Base-by-base conservation (phyloP, 2,888 invertebrate genomes). In the Ernsta delagoae region DNA sequence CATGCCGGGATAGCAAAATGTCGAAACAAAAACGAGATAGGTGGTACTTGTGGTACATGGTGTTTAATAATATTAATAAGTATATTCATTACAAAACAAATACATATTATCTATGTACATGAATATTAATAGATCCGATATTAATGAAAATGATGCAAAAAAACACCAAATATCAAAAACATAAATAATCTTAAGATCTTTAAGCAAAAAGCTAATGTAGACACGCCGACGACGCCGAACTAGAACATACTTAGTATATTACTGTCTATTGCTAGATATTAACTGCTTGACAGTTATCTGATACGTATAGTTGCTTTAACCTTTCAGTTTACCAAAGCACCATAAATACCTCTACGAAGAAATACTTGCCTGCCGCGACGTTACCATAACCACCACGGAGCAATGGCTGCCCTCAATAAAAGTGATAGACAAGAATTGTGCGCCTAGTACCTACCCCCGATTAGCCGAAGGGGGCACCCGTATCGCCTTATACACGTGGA, bases 401-500 rank as follows among this genome's bases (percentile, higher is more conserved):
- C 48, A 31, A 39, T 64, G 54, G 54, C 54, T 5, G 71, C 60
- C 70, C 74, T 54, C 70, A 70, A 70, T 75, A 70, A 65, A 72
- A 59, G 60, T 68, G 69, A 70, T 69, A 71, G 73, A 74, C 72
- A 71, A 70, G 70, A 71, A 62, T 68, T 71, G 57, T 48, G 70
- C 16, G 56, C 54, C 56, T 48, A 64, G 65, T 71, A 72, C 36
- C 36, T 39, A 39, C 5, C 5, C 3, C 36, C 36, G 36, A 36
- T 36, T 36, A 3, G 36, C 5, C 36, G 36, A 36, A 36, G 36
- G 36, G 36, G 36, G 64, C 56, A 71, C 70, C 71, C 63, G 64
- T 57, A 61, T 56, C 53, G 54, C 70, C 62, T 60, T 66, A 71
- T 62, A 48, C 64, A 67, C 64, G 57, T 60, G 24, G 56, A 41